phyloP scores from a whole-genome alignment of 1,140 invertebrate species.

The Dysdera silvatica region DNA sequence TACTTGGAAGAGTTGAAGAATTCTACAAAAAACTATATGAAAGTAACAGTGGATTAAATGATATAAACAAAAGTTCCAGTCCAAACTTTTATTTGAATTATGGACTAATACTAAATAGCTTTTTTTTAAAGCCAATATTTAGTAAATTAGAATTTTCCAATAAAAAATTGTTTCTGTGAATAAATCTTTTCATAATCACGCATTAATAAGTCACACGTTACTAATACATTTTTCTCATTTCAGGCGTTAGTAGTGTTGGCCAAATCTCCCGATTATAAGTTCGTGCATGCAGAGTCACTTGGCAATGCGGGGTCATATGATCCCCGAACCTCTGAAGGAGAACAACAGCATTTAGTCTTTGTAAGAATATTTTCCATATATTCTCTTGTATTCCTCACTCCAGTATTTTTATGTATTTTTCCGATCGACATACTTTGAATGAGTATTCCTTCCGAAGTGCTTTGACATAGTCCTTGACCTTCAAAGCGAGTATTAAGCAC shows the following conservation, averaged over 20 bases:
- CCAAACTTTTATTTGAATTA: too few species aligned
- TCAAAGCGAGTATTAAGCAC: background rate
- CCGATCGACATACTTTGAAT: background rate
- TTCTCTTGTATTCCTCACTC: background rate
- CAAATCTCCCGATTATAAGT: slow-evolving; percentile 77
- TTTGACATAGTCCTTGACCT: background rate
- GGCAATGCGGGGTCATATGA: slow-evolving; percentile 64
- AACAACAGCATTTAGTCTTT: slow-evolving; percentile 89
- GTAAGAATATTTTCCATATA: slow-evolving; percentile 56
- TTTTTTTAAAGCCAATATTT: background rate
- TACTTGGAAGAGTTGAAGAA: too few species aligned
- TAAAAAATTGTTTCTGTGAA: too few species aligned
- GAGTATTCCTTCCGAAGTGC: background rate
- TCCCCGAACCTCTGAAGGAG: slow-evolving; percentile 78
- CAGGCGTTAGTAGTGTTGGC: slow-evolving; percentile 61
- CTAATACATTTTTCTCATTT: background rate
- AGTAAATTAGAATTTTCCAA: background rate
- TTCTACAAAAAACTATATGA: too few species aligned
- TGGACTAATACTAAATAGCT: too few species aligned
- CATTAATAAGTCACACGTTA: slow-evolving; percentile 53
- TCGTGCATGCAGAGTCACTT: slow-evolving; percentile 84
- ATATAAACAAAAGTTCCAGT: too few species aligned
- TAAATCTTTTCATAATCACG: slow-evolving; percentile 1
- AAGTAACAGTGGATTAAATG: too few species aligned
- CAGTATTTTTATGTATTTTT: background rate